Base-by-base conservation (phyloP, 1,140 invertebrate genomes). In the Whitmania pigra region DNA sequence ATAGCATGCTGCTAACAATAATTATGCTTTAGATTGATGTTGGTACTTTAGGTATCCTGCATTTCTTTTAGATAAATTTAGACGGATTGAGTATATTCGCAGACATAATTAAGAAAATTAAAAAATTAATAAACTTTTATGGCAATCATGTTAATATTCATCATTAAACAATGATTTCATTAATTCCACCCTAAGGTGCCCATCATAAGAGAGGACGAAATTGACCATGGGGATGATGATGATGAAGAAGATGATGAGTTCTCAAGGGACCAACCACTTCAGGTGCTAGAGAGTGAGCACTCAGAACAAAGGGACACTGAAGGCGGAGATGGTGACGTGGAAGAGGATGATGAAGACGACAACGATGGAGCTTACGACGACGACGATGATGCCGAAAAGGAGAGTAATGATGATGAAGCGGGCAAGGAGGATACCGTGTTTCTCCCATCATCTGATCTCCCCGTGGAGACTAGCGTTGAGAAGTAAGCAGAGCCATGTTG, bases 201-300 rank as follows among this genome's bases (percentile, higher is more conserved):
- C 43, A 49, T 49, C 43, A 49, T 49, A 15, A 49, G 43, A 22
- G 57, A 31, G 22, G 57, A 63, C 15, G 57, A 63, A 15, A 11
- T 25, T 31, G 57, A 63, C 57, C 22, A 63, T 15, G 57, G 29
- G 22, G 57, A 63, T 63, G 57, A 63, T n/a, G 11, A 63, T 22
- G 57, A 63, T 20, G 57, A 63, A 13, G 57, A 63, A 22, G 57
- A 63, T 63, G 57, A 63, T 63, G 57, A 31, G 6, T 63, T 63
- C 57, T 25, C 20, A n/a, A 63, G 18, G 29, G 22, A 22, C 29
- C 29, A 22, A 63, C 22, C 11, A 15, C 20, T 20, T 63, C 57
- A 25, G 22, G 11, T 31, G 18, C 18, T 31, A 63, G 22, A 22
- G 22, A 63, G 22, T 22, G 29, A 63, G 11, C 57, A 63, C 11